A percentile compares a stretch with the other conserved stretches of the same genome.
Conservation (phyloP, 2,888 invertebrate genomes). For the Leucania comma region DNA sequence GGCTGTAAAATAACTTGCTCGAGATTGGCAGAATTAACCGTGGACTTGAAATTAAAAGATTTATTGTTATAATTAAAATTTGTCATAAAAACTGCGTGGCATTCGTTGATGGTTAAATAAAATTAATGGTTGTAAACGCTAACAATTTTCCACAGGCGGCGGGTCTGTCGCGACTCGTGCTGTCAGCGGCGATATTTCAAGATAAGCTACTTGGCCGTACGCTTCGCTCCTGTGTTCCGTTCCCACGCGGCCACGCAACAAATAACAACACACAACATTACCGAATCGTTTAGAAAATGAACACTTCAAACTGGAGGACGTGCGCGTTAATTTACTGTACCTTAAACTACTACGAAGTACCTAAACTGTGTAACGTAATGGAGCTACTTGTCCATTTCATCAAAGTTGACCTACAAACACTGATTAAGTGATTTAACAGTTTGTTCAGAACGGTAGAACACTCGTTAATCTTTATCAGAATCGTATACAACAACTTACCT, state of each 20-base stretch:
- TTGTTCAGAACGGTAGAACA: constrained; percentile 46
- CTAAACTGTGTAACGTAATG: constrained; percentile 42
- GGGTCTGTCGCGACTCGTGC: constrained; percentile 74
- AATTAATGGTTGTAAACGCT: constrained; percentile 78
- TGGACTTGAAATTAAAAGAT: constrained; percentile 60
- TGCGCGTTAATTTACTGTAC: constrained; percentile 44
- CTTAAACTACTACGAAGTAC: constrained; percentile 42
- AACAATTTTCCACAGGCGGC: constrained; percentile 77
- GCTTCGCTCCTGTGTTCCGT: constrained; percentile 75
- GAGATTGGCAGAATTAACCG: constrained; percentile 62
- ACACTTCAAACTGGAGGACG: constrained; percentile 49
- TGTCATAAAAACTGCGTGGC: constrained; percentile 69
- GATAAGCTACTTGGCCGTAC: constrained; percentile 81
- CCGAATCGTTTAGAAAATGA: constrained; percentile 71
- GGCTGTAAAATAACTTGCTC: constrained; percentile 58
- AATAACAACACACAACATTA: constrained; percentile 60
- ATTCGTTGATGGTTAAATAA: constrained; percentile 75
- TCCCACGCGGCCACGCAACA: constrained; percentile 78
- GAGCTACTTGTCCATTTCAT: constrained; percentile 44
- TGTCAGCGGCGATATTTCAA: constrained; percentile 86
- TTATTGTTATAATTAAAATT: constrained; percentile 68
- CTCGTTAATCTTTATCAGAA: constrained; percentile 43
- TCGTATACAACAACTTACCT: constrained; percentile 20
- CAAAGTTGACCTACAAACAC: constrained; percentile 63
- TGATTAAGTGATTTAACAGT: constrained; percentile 59